These are phyloP conservation scores for Rhinopomastus cyanomelas DNA, from an alignment of 2,113 vertebrate species.

Conservation along the genomic window DNA sequence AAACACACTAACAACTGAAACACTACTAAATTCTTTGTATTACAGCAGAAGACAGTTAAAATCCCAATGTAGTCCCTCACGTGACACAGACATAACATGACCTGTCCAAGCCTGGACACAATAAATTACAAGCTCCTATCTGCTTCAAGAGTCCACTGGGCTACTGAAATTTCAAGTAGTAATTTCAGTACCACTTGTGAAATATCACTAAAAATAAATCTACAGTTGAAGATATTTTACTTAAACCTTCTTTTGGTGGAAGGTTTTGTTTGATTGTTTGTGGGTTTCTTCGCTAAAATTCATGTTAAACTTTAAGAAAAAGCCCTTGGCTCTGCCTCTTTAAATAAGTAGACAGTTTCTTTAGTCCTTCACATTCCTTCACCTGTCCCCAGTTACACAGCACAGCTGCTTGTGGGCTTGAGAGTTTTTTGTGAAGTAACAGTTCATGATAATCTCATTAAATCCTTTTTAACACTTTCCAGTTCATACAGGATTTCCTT, in stretches of 20 bases:
- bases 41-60: background rate
- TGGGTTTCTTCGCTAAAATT: background rate
- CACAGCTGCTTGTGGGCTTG: constrained; percentile 38
- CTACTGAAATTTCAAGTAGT: background rate
- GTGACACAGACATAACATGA: background rate
- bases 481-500: constrained; percentile 66
- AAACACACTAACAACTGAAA: background rate
- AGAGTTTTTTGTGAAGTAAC: constrained; percentile 74
- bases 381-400: constrained; percentile 62
- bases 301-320: background rate
- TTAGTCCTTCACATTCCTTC: constrained; percentile 31
- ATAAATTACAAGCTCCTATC: background rate
- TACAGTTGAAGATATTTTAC: background rate
- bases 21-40: background rate
- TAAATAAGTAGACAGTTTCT: constrained; percentile 14
- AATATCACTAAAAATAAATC: background rate
- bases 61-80: background rate
- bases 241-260: background rate
- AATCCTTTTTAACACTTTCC: constrained; percentile 75
- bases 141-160: background rate
- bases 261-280: background rate
- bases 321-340: background rate
- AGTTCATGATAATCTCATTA: constrained; percentile 77
- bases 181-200: background rate
- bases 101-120: background rate